phyloP scores from a whole-genome alignment of 1,140 invertebrate genomes.

The Hyphantria cunea region DNA sequence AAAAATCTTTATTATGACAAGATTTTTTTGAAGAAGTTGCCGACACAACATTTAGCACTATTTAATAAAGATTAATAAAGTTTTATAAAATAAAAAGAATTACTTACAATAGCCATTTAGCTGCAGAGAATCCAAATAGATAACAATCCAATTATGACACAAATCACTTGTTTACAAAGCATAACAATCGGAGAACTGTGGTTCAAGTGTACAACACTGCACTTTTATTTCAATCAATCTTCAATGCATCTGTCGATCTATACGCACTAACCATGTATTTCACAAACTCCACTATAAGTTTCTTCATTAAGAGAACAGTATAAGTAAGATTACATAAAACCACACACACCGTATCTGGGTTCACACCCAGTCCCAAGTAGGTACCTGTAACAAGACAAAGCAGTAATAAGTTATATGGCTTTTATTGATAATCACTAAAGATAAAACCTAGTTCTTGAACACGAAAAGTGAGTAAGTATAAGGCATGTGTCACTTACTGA shows the following conservation, averaged over 20 bases:
- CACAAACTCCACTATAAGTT: constrained; percentile 57
- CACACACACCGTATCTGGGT: constrained; percentile 74
- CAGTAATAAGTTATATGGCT: constrained; percentile 59
- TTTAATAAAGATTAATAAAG: no score
- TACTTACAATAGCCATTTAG: constrained; percentile 72
- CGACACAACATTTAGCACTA: no score
- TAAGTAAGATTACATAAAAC: constrained; percentile 75
- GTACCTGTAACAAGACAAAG: constrained; percentile 81
- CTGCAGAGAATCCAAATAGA: constrained; percentile 55
- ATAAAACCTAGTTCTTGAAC: constrained; percentile 28
- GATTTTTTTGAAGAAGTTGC: no score
- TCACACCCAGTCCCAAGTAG: constrained; percentile 77
- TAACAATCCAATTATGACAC: constrained; percentile 69
- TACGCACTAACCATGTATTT: constrained; percentile 41
- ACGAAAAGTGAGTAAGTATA: constrained; percentile 30
- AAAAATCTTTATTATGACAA: no score
- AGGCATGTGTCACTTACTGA: constrained; percentile 54
- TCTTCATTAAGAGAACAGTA: constrained; percentile 62
- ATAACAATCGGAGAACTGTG: constrained; percentile 52
- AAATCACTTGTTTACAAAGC: constrained; percentile 62
- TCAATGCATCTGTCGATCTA: constrained; percentile 50
- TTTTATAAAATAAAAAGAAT: no score
- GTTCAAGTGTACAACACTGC: constrained; percentile 56
- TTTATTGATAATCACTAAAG: constrained; percentile 34
- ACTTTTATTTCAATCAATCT: constrained; percentile 53